Evolutionary conservation across 2,888 invertebrate genomes (phyloP).

Genomic region (Pollenia angustigena): DNA sequence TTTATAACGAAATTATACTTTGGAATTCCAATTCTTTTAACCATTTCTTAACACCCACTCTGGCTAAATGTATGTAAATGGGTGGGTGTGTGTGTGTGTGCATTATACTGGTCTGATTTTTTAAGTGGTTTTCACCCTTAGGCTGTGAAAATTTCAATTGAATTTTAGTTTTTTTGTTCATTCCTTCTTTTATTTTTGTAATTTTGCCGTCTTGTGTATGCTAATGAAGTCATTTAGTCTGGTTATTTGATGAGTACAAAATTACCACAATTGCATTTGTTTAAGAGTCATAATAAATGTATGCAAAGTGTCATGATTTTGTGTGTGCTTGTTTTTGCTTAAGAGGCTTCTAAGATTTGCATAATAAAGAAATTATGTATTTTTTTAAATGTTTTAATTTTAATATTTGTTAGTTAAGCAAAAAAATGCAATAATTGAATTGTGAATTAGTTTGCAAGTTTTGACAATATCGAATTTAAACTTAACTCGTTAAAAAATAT

Average conservation of each 20-base stretch:
- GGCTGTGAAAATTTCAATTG: slow-evolving; percentile 69
- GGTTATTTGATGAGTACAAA: slow-evolving; percentile 71
- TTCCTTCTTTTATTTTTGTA: slow-evolving; percentile 19
- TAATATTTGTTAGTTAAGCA: not conserved
- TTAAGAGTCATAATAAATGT: slow-evolving; percentile 70
- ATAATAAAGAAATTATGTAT: slow-evolving; percentile 22
- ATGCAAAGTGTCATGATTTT: slow-evolving; percentile 71
- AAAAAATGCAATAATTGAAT: no score
- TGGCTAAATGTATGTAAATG: slow-evolving; percentile 17
- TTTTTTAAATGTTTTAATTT: not conserved
- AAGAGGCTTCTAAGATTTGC: not conserved
- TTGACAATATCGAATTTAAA: no score
- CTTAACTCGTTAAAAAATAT: no score
- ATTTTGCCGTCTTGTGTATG: slow-evolving; percentile 65
- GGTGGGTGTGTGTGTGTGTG: slow-evolving; percentile 10
- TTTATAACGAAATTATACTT: slow-evolving; percentile 70
- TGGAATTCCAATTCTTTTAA: slow-evolving; percentile 57
- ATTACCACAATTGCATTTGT: slow-evolving; percentile 72
- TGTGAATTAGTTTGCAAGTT: no score
- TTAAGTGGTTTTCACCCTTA: slow-evolving; percentile 68
- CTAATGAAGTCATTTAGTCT: slow-evolving; percentile 72
- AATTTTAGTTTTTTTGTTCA: slow-evolving; percentile 54
- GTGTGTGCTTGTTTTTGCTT: slow-evolving; percentile 13
- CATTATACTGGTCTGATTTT: slow-evolving; percentile 45
- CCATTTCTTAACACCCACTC: slow-evolving; percentile 72